Evolutionary conservation across 2,113 vertebrate genomes (phyloP), one percentile per base, ranked within the genome.

Genomic region (Podocnemis expansa): DNA sequence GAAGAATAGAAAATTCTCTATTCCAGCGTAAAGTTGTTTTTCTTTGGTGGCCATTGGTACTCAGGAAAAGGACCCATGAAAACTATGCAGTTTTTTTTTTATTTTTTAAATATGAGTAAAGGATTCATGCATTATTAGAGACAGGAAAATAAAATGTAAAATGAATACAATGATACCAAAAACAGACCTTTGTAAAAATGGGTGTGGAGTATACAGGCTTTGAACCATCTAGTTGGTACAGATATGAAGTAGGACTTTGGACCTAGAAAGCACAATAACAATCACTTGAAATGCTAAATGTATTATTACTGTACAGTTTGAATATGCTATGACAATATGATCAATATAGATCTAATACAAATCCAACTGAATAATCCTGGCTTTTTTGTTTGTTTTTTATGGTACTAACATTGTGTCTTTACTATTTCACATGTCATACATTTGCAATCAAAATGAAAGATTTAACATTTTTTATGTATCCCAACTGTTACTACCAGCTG

Each of bases 121-220:
- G 19, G 43, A 47, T 70, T 80, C 10, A 34, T 93, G 8, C 17
- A 78, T 76, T 91, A 80, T 85, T 87, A 94, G 47, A 63, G 80
- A 82, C 60, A 45, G 80, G 49, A 89, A 45, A 1, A 3, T 55
- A 60, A 78, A 83, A 5, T n/a, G 45, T 21, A 13, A 82, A 90
- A 94, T 6, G 82, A 95, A 89, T 91, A 78, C 80, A 29, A 52
- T 5, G 17, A 89, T 3, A 54, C 83, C 95, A 96, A 96, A 96
- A 96, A 78, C 92, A 95, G 94, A 99, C 99, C 98, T 99, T 99
- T 70, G 99, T 99, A 91, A 99, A 99, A 52, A 98, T 52, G 76
- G 99, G 99, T 85, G 98, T 96, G 41, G 98, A 98, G 94, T 94
- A 97, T 34, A 51, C 80, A 51, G 96, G 56, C 25, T 97, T 85